Evolutionary conservation across 2,888 invertebrate species (phyloP), one percentile per base, ranked within the genome.

Genomic region (Herminia tarsipennalis): DNA sequence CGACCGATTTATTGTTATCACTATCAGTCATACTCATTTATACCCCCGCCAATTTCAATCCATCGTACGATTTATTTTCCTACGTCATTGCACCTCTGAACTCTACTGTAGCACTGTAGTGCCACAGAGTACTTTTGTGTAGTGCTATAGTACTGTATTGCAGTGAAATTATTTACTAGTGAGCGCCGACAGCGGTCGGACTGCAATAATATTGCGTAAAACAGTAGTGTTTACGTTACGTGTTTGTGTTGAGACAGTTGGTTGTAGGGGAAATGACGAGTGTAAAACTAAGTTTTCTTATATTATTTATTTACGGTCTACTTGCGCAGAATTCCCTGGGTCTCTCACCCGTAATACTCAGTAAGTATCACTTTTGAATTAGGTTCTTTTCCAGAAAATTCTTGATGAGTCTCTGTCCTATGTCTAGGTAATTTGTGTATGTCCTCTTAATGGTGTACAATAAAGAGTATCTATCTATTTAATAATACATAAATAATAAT

Each of bases 281-380:
- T 70, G 38, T 58, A 51, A 81, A 79, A 72, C 52, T 72, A 54
- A 67, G 56, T 68, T 76, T 81, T 57, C 56, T 73, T 22, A 56
- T 78, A 57, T 41, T 85, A 57, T 73, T 81, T 62, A 67, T 75
- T 60, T 82, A 72, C 61, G 74, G 80, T 61, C 68, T 86, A 46
- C 58, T 88, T 46, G 72, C 83, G 33, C 78, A 78, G 53, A 77
- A 83, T 53, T 82, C 86, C 25, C 70, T 80, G 40, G 88, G 89
- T 59, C 69, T 90, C 25, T 91, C 90, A 28, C 90, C 90, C 29
- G 85, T 91, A 57, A 83, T 91, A 56, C 78, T 91, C 48, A 88
- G 90, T 91, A 55, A 88, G 90, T 90, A 74, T 54, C 52, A 33
- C 41, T 47, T 38, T 27, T 27, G 37, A 35, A 27, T 6, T 16